Evolutionary conservation across 2,888 invertebrate genomes (phyloP).

Genomic region (Leptinotarsa peninsularis): DNA sequence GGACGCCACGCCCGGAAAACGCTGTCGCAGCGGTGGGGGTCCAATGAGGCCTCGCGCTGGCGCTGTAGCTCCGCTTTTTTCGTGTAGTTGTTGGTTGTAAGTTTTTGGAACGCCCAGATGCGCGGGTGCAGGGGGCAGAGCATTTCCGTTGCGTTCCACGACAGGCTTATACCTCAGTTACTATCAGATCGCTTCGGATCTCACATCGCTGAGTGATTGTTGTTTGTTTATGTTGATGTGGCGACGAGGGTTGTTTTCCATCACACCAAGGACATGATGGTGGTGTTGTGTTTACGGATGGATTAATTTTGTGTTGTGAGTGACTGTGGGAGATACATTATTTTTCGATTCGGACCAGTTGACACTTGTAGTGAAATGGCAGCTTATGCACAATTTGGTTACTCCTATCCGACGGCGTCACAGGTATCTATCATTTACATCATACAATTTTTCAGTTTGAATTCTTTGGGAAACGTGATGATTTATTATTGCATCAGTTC

Average conservation of each 20-base stretch:
- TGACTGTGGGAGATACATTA: conserved; percentile 43
- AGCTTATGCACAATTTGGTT: conserved; percentile 93
- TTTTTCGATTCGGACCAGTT: conserved; percentile 31
- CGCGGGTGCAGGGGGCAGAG: conserved; percentile 56
- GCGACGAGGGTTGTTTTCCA: conserved; percentile 49
- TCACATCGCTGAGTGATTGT: conserved; percentile 57
- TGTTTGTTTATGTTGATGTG: conserved; percentile 55
- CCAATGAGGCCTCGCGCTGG: conserved; percentile 52
- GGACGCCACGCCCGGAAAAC: conserved; percentile 42
- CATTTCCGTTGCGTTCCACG: conserved; percentile 60
- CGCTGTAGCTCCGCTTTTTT: conserved; percentile 58
- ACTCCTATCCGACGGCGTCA: conserved; percentile 90
- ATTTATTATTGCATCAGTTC: no score
- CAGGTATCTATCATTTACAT: conserved; percentile 76
- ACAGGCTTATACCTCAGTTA: conserved; percentile 62
- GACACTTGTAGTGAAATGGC: conserved; percentile 68
- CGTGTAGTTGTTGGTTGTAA: conserved; percentile 61
- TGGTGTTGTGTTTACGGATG: conserved; percentile 54
- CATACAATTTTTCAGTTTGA: background rate
- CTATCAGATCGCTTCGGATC: conserved; percentile 63
- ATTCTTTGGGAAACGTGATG: no score
- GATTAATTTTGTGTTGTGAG: conserved; percentile 55
- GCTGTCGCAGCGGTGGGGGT: conserved; percentile 53
- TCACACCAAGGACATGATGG: conserved; percentile 52
- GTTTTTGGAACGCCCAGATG: conserved; percentile 54